These are phyloP conservation scores for Nerophis ophidion DNA, from an alignment of 2,113 vertebrate genomes.

Conservation along the genomic window DNA sequence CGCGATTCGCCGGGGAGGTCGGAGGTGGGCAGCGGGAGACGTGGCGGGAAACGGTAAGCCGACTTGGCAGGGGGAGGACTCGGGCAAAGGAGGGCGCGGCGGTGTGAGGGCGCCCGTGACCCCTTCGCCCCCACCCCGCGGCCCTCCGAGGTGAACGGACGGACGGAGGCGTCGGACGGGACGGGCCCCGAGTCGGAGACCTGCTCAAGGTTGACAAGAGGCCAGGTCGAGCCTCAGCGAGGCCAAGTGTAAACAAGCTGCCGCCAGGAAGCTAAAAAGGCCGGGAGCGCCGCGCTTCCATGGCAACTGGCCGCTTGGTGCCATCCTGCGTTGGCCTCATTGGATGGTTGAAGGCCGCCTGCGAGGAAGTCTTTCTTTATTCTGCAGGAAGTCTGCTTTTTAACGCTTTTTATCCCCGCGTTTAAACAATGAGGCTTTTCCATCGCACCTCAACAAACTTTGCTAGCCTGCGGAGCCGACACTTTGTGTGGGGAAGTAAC, in stretches of 20 bases:
- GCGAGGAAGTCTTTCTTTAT: constrained; percentile 7
- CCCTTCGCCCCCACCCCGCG: constrained; percentile 25
- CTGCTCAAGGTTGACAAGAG: constrained; percentile 69
- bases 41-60: constrained; percentile 57
- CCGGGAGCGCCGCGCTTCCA: constrained; percentile 43
- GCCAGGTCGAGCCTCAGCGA: constrained; percentile 57
- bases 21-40: constrained; percentile 54
- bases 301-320: constrained; percentile 60
- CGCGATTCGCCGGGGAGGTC: constrained; percentile 49
- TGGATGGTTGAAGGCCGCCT: constrained; percentile 46
- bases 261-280: constrained; percentile 56
- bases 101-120: constrained; percentile 61
- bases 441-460: too few species aligned
- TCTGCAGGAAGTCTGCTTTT: too few species aligned
- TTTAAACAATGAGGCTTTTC: not conserved
- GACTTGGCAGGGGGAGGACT: constrained; percentile 66
- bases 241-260: constrained; percentile 62
- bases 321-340: constrained; percentile 44
- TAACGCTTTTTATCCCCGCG: too few species aligned
- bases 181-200: constrained; percentile 65
- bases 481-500: too few species aligned
- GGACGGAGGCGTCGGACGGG: constrained; percentile 61
- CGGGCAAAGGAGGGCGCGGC: constrained; percentile 51
- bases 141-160: constrained; percentile 54
- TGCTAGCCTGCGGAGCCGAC: too few species aligned